Evolutionary conservation across 1,140 invertebrate genomes (phyloP), one percentile per base, ranked within the genome.

Genomic region (Nixonia krombeini): DNA sequence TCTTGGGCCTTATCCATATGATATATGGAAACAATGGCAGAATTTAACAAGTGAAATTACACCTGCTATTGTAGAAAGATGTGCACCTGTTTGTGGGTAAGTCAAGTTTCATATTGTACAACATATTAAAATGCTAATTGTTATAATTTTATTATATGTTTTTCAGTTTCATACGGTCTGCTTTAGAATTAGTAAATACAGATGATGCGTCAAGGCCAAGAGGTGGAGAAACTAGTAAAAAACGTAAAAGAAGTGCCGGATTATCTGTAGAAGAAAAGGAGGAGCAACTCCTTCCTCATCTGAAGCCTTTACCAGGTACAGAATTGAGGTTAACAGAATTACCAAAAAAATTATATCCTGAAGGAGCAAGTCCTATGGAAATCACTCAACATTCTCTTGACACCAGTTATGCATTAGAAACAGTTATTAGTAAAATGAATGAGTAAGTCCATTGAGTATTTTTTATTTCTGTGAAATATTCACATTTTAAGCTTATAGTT

Each of bases 1-100:
- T 81, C 83, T 99, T 29, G 97, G 93, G 8, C 89, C 94, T 2
- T 99, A 99, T 88, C 96, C 97, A 8, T 97, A 92, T 85, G 92
- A 97, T 63, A 91, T 91, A 56, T 94, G 91, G 80, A 90, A 92
- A 59, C 91, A 92, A 69, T 99, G 97, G 97, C 89, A 92, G 46
- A 86, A 90, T 16, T 85, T 99, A 9, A 92, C 93, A 2, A 73
- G 66, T 41, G 73, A 78, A 49, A 79, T 85, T 12, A 76, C 71
- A 15, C 25, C 41, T 16, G 5, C 41, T 7, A 33, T 84, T n/a
- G 21, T 78, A 0, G 72, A 77, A 45, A 75, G 81, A 63, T 85
- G 82, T 67, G 23, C 69, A 5, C 83, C 83, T 10, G 4, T 73
- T 13, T 83, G 80, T 61, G 82, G 83, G 83, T 85, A 82, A n/a